phyloP scores from a whole-genome alignment of 92 coral and sea anemone genomes.

The Isaurus tuberculatus region DNA sequence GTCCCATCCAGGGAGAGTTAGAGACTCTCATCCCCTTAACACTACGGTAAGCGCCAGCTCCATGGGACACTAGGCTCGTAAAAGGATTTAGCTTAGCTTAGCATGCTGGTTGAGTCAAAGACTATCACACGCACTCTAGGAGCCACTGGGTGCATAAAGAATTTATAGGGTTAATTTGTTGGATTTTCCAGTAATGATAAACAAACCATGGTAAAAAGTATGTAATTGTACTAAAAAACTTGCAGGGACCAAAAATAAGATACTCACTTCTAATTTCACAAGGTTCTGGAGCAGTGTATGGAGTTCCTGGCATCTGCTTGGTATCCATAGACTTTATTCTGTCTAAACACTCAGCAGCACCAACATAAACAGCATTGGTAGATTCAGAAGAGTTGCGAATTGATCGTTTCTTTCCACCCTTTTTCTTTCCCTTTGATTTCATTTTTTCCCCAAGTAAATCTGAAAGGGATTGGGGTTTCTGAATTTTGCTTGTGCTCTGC shows the following conservation, averaged over 20 bases:
- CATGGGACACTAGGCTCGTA: too few relatives aligned
- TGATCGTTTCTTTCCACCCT: constrained; percentile 8
- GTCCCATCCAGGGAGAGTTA: too few relatives aligned
- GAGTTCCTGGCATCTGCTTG: background rate
- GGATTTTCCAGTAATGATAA: too few relatives aligned
- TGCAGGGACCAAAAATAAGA: background rate
- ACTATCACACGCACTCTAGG: too few relatives aligned
- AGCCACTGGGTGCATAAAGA: too few relatives aligned
- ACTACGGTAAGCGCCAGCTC: too few relatives aligned
- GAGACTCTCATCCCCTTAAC: too few relatives aligned
- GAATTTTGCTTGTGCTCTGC: background rate
- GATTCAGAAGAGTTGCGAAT: background rate
- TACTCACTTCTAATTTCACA: constrained; percentile 24
- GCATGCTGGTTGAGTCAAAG: too few relatives aligned
- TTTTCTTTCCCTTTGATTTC: constrained; percentile 12
- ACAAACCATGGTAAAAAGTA: too few relatives aligned
- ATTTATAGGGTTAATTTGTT: too few relatives aligned
- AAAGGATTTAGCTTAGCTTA: too few relatives aligned
- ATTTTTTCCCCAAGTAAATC: background rate
- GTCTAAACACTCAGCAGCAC: background rate
- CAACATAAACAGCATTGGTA: background rate
- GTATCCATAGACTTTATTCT: background rate
- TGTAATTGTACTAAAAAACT: too few relatives aligned
- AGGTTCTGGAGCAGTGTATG: background rate
- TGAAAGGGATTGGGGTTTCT: background rate